Base-by-base conservation (phyloP, 2,888 invertebrate species). In the Mactromeris polynyma region DNA sequence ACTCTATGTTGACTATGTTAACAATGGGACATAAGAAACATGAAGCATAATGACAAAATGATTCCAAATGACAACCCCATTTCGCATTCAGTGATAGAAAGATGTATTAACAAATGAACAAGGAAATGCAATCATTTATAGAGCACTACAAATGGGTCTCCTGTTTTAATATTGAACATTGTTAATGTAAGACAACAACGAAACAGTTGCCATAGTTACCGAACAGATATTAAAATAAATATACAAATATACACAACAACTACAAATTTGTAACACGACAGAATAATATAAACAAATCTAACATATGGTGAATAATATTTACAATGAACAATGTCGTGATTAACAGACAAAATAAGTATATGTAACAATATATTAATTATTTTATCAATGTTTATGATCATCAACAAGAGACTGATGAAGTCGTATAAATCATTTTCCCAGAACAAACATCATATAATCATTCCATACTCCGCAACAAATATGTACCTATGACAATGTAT, bases 191-290 rank as follows among this genome's bases (percentile, higher is more conserved):
- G n/a, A 54, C 54, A 54, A 19, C 54, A 54, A 54, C 6, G 54
- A 54, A 7, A n/a, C 54, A 54, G 54, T 54, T 54, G 54, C 54
- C 54, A 54, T 54, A n/a, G 54, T n/a, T n/a, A n/a, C 54, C 6
- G 21, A 54, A 54, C 54, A 54, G 21, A 54, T 54, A 54, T 19
- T 54, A 54, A 54, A 54, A 54, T 54, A 54, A 54, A 54, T 54
- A 54, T 54, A 54, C 54, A 54, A 54, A n/a, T 54, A 54, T 54
- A 54, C 54, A 54, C 54, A 54, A 54, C 54, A n/a, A 54, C 54
- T 54, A 54, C 54, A 54, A 54, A 54, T 54, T 21, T 54, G 54
- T 54, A 21, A 54, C n/a, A 54, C 21, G 54, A n/a, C 6, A 54
- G 21, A 21, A 54, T 21, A 21, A 21, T 21, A 54, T 11, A 54